Evolutionary conservation across 37 sponge, comb jelly and placozoan genomes (phyloP).

Genomic region (Aphrocallistes beatrix): DNA sequence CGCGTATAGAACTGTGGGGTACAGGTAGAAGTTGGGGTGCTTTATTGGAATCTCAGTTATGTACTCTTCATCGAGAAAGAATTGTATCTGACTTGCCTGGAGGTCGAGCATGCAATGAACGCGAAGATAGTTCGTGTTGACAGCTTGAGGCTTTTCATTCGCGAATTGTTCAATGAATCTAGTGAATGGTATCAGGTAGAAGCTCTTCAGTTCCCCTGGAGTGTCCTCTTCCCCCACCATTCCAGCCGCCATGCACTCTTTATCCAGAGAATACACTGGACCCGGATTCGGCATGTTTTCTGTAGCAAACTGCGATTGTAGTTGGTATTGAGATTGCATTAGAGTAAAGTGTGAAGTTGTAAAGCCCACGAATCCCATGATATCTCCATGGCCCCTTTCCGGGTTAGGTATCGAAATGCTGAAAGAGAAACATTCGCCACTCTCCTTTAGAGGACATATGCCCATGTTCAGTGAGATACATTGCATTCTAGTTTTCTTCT

Average conservation of each 20-base stretch:
- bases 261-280: neutral
- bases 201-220: neutral
- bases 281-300: neutral
- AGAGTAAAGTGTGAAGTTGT: neutral
- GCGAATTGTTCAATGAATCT: neutral
- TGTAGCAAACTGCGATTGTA: neutral
- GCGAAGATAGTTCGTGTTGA: neutral
- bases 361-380: neutral
- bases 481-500: neutral
- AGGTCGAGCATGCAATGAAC: neutral
- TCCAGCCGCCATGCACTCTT: neutral
- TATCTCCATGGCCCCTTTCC: neutral
- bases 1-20: neutral
- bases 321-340: constrained; percentile 5
- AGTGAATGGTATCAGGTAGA: neutral
- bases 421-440: neutral
- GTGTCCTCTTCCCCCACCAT: constrained; percentile 8
- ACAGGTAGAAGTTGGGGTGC: neutral
- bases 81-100: neutral
- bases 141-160: constrained; percentile 13
- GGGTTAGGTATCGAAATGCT: neutral
- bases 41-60: neutral
- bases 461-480: constrained; percentile 11
- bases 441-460: neutral
- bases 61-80: neutral